Evolutionary conservation across 2,113 vertebrate genomes (phyloP), one percentile per base, ranked within the genome.

Genomic region (Brachypteracias leptosomus): DNA sequence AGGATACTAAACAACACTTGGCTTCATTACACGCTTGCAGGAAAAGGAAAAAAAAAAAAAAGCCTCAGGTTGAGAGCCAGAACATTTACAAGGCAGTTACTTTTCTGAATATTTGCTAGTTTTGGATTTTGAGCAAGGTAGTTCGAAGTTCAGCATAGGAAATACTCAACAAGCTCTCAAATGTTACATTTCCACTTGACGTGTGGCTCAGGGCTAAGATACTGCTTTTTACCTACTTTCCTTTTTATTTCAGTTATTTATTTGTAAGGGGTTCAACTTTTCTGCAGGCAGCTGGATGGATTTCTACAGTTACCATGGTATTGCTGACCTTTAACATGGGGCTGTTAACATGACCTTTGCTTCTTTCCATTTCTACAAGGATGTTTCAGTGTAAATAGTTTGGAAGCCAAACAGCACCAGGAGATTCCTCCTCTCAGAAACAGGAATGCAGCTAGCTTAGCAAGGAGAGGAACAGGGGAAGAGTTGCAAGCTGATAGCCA

Each of bases 1-100:
- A 97, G 95, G 93, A 95, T 95, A 93, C 95, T 58, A 58, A 95
- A 89, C 90, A 94, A 90, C 95, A 85, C 83, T 95, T 87, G 87
- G 93, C 91, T 94, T 76, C 68, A 16, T 80, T 87, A 83, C 87
- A 94, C 2, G 1, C 51, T 72, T 36, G 90, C 82, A 95, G 77
- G 31, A 75, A 89, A 84, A 85, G 65, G 8, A 31, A 57, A 85
- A 10, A 31, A 57, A 85, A 49, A 35, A n/a, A 47, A 72, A 81
- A 61, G 63, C 61, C 89, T 31, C 65, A 21, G 73, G 70, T 87
- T 59, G 84, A 72, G 66, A 29, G 31, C 70, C 38, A 63, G 72
- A 67, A 40, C 61, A 2, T 76, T 90, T 82, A 73, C 58, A 55
- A 80, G 77, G 42, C 42, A 10, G 33, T 84, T 84, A 46, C 66